Evolutionary conservation across 2,797 vertebrate species (phyloP).

Genomic region (Sebastes diploproa): DNA sequence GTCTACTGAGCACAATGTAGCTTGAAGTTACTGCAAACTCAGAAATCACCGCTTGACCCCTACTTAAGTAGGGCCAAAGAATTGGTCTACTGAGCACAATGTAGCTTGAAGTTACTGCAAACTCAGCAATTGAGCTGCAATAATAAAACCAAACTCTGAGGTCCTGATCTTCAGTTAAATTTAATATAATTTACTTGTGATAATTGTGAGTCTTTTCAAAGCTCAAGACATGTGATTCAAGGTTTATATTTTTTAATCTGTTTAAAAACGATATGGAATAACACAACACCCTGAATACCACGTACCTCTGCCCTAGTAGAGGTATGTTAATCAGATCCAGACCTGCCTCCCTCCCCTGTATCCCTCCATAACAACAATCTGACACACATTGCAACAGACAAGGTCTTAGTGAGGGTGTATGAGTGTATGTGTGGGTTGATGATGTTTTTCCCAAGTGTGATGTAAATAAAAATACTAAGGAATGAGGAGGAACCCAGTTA

Average conservation of each 20-base stretch:
- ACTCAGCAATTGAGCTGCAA: neutral
- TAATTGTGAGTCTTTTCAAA: neutral
- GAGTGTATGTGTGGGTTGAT: neutral
- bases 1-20: no score
- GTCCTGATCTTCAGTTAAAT: no score
- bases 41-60: no score
- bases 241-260: neutral
- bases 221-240: neutral
- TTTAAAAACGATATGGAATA: neutral
- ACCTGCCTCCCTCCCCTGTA: conserved; percentile 23
- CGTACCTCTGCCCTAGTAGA: conserved; percentile 6
- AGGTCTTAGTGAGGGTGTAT: neutral
- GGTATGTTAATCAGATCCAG: conserved; percentile 76
- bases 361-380: conserved; percentile 11
- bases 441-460: neutral
- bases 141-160: no score
- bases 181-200: neutral
- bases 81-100: no score
- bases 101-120: neutral
- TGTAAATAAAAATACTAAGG: neutral
- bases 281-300: neutral
- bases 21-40: neutral
- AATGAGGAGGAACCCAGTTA: neutral
- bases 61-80: no score
- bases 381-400: conserved; percentile 22